These are phyloP conservation scores for Conchocele bisecta DNA, from an alignment of 2,888 invertebrate genomes.

Conservation along the genomic window DNA sequence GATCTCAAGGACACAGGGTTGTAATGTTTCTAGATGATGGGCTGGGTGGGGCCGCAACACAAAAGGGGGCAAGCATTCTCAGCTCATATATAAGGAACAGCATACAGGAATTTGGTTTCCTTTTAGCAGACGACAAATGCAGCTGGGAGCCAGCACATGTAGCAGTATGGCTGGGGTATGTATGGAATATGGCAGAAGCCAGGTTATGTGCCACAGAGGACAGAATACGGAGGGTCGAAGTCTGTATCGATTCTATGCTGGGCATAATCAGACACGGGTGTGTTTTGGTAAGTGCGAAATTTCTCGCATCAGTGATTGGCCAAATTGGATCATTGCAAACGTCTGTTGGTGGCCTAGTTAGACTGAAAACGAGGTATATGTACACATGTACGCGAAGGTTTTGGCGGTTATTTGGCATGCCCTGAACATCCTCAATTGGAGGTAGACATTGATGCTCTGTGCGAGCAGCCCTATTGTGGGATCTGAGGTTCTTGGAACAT, in stretches of 20 bases:
- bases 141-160: constrained; percentile 23
- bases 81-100: not conserved
- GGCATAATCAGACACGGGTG: too few relatives aligned
- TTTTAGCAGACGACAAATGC: constrained; percentile 22
- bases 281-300: constrained; percentile 13
- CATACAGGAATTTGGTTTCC: constrained; percentile 11
- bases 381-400: constrained; percentile 22
- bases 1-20: constrained; percentile 7
- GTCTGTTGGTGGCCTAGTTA: constrained; percentile 6
- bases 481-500: constrained; percentile 23
- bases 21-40: constrained; percentile 38
- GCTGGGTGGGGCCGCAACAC: not conserved
- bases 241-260: not conserved
- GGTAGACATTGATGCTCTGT: too few relatives aligned
- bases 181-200: constrained; percentile 26
- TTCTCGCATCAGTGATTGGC: constrained; percentile 22
- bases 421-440: too few relatives aligned
- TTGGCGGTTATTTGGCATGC: too few relatives aligned
- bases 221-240: not conserved
- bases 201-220: constrained; percentile 13
- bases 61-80: not conserved
- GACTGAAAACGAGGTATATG: constrained; percentile 18
- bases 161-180: constrained; percentile 22
- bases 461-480: too few relatives aligned
- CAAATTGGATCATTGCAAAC: constrained; percentile 24